phyloP scores from a whole-genome alignment of 2,888 invertebrate species.

The Stenodera caucasica region DNA sequence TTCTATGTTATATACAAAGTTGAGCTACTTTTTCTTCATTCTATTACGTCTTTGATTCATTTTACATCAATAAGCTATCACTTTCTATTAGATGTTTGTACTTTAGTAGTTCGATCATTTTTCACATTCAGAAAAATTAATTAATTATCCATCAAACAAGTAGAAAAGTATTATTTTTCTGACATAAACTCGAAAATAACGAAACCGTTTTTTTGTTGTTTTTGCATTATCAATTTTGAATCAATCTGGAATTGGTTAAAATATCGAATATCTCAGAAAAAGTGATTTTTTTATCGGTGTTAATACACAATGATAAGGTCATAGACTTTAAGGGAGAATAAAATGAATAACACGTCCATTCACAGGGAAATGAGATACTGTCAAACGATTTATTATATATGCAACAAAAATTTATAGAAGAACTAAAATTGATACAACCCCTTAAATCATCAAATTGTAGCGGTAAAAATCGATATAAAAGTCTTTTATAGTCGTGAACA shows the following conservation, averaged over 20 bases:
- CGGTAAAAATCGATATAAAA: neutral
- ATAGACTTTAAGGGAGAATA: neutral
- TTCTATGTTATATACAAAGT: conserved; percentile 21
- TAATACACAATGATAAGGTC: neutral
- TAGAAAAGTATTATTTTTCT: neutral
- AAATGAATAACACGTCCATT: neutral
- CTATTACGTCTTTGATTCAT: conserved; percentile 17
- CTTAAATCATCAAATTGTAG: neutral
- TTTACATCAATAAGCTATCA: conserved; percentile 21
- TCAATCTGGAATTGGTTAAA: no score
- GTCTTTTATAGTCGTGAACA: neutral
- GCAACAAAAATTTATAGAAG: neutral
- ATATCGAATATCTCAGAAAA: no score
- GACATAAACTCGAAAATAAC: no score
- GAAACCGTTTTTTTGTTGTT: no score
- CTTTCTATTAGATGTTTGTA: conserved; percentile 19
- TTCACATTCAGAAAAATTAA: conserved; percentile 15
- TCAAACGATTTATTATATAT: conserved; percentile 1
- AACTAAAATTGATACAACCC: neutral
- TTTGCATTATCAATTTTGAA: no score
- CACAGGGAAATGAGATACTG: neutral
- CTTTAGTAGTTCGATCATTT: conserved; percentile 8
- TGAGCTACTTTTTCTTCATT: conserved; percentile 14
- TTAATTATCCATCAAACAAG: conserved; percentile 9
- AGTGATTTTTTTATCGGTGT: neutral